These are phyloP conservation scores for Adelognathus sp. DNA, from an alignment of 2,888 invertebrate genomes.

Conservation along the genomic window DNA sequence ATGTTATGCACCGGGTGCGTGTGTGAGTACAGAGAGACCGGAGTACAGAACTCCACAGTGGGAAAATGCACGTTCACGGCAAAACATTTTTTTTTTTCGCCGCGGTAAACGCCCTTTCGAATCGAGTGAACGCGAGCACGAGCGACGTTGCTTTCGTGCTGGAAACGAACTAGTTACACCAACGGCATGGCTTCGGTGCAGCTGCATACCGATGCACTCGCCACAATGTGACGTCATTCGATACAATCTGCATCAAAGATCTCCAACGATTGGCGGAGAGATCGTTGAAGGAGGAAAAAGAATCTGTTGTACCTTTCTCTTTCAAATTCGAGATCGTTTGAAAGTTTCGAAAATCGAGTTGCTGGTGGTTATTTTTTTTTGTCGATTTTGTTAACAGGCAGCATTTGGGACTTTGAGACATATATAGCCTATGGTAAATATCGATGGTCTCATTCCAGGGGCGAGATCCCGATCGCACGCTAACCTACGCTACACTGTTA, in stretches of 20 bases:
- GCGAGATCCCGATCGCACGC: too few species aligned
- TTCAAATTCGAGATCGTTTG: too few species aligned
- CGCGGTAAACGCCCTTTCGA: constrained; percentile 58
- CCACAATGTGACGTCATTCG: constrained; percentile 48
- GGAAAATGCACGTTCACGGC: constrained; percentile 54
- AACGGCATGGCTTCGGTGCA: not conserved
- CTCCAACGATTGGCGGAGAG: constrained; percentile 1
- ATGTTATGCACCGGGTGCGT: not conserved
- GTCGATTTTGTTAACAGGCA: too few species aligned
- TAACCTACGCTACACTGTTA: too few species aligned
- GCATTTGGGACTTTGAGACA: too few species aligned
- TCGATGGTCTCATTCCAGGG: too few species aligned
- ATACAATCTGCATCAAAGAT: constrained; percentile 47
- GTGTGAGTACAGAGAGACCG: not conserved
- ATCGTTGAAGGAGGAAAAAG: not conserved
- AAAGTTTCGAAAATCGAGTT: too few species aligned
- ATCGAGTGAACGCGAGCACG: constrained; percentile 52
- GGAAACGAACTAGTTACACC: constrained; percentile 33
- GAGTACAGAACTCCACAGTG: constrained; percentile 35
- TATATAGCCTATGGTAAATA: too few species aligned
- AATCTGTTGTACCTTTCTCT: constrained; percentile 26
- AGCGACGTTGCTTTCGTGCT: not conserved
- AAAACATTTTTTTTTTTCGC: constrained; percentile 45
- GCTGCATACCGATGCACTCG: not conserved
- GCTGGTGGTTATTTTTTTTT: not conserved